These are phyloP conservation scores for Neolamprologus sp. DNA, from an alignment of 2,113 vertebrate genomes.

Conservation along the genomic window DNA sequence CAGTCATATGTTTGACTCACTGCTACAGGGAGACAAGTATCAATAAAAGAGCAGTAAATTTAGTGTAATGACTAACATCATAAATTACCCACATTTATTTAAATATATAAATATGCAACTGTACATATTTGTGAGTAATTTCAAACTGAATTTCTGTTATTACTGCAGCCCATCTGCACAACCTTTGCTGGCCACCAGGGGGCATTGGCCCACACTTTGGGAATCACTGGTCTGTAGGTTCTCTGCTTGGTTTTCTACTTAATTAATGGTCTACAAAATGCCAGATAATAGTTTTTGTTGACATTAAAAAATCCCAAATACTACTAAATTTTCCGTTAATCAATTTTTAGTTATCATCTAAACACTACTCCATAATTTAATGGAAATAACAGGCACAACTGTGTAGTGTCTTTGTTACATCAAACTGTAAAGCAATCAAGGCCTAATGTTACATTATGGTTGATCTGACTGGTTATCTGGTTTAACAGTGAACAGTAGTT, in stretches of 20 bases:
- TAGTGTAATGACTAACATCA: neutral
- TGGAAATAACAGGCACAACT: neutral
- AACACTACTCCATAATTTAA: neutral
- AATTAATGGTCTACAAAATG: neutral
- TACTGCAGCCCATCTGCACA: neutral
- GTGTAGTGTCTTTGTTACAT: neutral
- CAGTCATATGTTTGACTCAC: neutral
- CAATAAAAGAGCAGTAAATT: neutral
- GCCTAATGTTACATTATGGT: neutral
- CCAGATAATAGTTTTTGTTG: neutral
- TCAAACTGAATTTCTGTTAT: neutral
- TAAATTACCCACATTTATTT: neutral
- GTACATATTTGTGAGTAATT: neutral
- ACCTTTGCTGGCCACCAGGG: neutral
- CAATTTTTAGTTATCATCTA: neutral
- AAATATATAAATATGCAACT: neutral
- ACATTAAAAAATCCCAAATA: neutral
- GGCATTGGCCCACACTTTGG: neutral
- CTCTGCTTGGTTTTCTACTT: neutral
- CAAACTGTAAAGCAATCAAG: neutral
- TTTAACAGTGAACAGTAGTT: neutral
- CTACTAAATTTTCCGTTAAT: neutral
- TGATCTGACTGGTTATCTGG: neutral
- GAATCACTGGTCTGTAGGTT: neutral
- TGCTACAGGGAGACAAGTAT: neutral